A percentile compares a stretch with the other conserved stretches of the same genome.
Conservation (phyloP, 2,888 invertebrate genomes). For the Toxonevra muliebris region DNA sequence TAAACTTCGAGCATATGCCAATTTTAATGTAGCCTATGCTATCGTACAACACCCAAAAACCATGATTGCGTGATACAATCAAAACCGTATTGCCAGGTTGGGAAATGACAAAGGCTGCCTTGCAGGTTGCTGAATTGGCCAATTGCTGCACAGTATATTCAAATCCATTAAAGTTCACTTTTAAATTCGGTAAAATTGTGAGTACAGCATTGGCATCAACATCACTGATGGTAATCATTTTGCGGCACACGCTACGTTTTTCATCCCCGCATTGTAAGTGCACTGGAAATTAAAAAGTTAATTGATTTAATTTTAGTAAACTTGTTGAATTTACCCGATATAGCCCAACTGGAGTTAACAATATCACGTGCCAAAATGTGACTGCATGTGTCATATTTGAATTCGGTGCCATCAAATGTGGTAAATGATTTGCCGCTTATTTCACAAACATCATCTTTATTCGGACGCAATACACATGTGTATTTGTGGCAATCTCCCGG, state of each 20-base stretch:
- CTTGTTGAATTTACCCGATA: constrained; percentile 70
- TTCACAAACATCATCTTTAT: constrained; percentile 70
- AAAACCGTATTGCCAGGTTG: constrained; percentile 75
- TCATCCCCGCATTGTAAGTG: constrained; percentile 61
- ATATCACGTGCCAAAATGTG: constrained; percentile 80
- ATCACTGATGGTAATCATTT: constrained; percentile 72
- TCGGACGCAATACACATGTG: constrained; percentile 72
- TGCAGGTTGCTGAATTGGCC: constrained; percentile 59
- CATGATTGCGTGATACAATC: constrained; percentile 75
- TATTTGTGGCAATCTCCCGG: constrained; percentile 69
- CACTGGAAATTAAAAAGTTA: constrained; percentile 66
- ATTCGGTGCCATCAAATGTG: constrained; percentile 82
- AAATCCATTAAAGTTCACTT: constrained; percentile 75
- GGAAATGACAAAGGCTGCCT: constrained; percentile 72
- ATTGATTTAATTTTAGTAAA: not conserved
- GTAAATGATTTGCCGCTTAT: constrained; percentile 80
- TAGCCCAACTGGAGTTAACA: constrained; percentile 73
- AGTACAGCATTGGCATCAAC: constrained; percentile 68
- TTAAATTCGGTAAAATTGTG: constrained; percentile 69
- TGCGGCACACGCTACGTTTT: constrained; percentile 68
- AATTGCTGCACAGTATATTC: constrained; percentile 64
- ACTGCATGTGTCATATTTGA: constrained; percentile 83
- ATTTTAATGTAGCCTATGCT: constrained; percentile 75
- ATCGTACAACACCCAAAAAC: constrained; percentile 79
- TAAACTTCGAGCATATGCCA: constrained; percentile 73